Base-by-base conservation (phyloP, 2,797 vertebrate species). In the Caiman crocodilus region DNA sequence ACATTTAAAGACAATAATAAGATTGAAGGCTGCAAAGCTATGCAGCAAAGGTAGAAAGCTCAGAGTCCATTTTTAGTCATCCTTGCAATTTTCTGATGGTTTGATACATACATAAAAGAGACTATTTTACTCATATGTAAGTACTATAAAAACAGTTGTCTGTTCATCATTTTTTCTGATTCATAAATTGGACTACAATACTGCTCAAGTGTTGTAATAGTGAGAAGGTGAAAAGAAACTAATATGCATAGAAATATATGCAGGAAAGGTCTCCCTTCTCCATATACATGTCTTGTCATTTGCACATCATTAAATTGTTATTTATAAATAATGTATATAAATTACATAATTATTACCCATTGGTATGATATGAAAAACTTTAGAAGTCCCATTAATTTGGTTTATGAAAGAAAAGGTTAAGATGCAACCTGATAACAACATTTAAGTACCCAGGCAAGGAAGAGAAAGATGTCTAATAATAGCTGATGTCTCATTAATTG, bases 1-100 rank as follows among this genome's bases (percentile, higher is more conserved):
- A 95, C 94, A 95, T 97, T 97, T 96, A 96, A 96, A 93, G 94
- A 96, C 90, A 95, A 96, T 94, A 97, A 96, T 94, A 97, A 96
- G 91, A 87, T 79, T 74, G 86, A 95, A 94, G 92, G 63, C 79
- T 91, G 85, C 79, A 94, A 97, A 97, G 75, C 23, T 77, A 28
- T 64, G 73, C 69, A 91, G 67, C 30, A 92, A 94, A 95, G 90
- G 76, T 93, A 91, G 92, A 96, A 94, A 96, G 92, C 87, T 60
- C 87, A 87, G 89, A 73, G 71, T 86, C 78, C 67, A 1, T 63
- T 75, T 74, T 94, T 90, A 83, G 28, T 79, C 59, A 95, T 89
- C 74, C 91, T 90, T 82, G 88, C 58, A 87, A 56, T 83, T 89
- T 95, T 79, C 84, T 79, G 94, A 89, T 85, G 80, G 10, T 87